Evolutionary conservation across 2,113 vertebrate genomes (phyloP), one percentile per base, ranked within the genome.

Genomic region (Xenus cinereus): DNA sequence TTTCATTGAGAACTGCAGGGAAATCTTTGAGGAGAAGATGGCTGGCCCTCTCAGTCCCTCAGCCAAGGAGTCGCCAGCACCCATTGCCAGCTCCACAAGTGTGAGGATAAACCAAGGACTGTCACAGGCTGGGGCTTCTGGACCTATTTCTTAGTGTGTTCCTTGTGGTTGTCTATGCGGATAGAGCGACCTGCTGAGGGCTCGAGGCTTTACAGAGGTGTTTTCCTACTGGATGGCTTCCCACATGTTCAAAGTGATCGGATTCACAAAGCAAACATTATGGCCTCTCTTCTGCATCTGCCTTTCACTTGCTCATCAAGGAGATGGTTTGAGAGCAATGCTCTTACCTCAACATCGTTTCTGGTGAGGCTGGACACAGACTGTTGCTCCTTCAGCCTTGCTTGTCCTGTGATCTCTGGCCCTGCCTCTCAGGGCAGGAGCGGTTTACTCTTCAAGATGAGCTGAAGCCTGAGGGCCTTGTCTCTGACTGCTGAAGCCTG

Each of bases 11-110:
- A 96, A 98, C 87, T 98, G 98, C 87, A 97, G 80, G 45, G 97
- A 98, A 82, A 97, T 99, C 87, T 98, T 99, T 81, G 98, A 98
- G 92, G 98, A 99, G 63, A 97, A 98, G 41, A 97, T 98, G 43
- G 96, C 93, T 4, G 94, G 76, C 45, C 95, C 98, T 33, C 95
- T 98, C 62, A 98, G 95, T 14, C 72, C 97, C 37, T 95, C 97
- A 53, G 98, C 98, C 56, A 97, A 98, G 57, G 98, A 98, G 59
- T 98, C 93, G 24, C 32, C 90, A 87, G 97, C 98, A 67, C 85
- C 97, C 71, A 80, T 84, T 2, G 95, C 98, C 48, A 96, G 90
- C 69, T 96, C 97, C 95, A 39, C 57, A 67, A 97, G 98, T 99
- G 97, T 14, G 7, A 35, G 43, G 19, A 60, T 43, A 16, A 21